Evolutionary conservation across 1,140 invertebrate genomes (phyloP).

Genomic region (Hetaerina americana): DNA sequence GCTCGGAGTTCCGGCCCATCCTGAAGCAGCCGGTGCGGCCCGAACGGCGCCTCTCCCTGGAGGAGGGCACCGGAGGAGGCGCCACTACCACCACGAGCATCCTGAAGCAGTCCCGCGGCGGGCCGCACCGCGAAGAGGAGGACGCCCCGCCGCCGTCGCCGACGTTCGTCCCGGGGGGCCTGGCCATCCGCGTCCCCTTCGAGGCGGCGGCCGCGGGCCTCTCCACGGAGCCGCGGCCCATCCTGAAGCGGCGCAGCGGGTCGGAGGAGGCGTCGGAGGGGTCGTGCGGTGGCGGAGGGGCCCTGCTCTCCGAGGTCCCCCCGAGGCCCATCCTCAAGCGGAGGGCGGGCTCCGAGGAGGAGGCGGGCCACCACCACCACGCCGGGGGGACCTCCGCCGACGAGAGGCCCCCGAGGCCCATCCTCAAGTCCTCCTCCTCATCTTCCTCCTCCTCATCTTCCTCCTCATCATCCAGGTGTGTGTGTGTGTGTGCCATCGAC

Average conservation of each 20-base stretch:
- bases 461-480: not conserved
- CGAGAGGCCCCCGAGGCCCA: not conserved
- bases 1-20: not conserved
- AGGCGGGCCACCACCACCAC: not conserved
- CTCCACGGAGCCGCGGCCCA: not conserved
- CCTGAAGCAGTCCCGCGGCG: not conserved
- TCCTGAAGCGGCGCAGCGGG: not conserved
- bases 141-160: not conserved
- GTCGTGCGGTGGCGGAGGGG: not conserved
- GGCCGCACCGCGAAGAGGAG: not conserved
- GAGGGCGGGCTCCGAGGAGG: not conserved
- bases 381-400: not conserved
- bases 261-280: not conserved
- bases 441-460: not conserved
- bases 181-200: not conserved
- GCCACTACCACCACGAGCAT: not conserved
- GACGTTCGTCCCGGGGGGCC: not conserved
- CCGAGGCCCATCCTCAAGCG: not conserved
- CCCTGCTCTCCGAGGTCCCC: not conserved
- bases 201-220: not conserved
- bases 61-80: too few species aligned
- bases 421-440: not conserved
- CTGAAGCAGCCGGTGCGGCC: not conserved
- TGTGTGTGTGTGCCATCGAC: too few species aligned
- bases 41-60: not conserved